phyloP scores from a whole-genome alignment of 2,888 invertebrate genomes.

The Lingula anatina region DNA sequence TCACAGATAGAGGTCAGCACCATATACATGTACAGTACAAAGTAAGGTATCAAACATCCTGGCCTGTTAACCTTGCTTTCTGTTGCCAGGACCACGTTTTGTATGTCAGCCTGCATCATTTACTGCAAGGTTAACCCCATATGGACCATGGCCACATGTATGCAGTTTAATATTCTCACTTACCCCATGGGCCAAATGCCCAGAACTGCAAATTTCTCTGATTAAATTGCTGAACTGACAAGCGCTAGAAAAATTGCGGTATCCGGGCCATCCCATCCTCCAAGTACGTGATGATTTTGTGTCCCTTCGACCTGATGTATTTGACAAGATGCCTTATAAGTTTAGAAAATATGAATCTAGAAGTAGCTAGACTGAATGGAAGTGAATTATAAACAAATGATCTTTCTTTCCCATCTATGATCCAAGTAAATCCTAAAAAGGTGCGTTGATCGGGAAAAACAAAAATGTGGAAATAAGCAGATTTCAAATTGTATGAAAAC shows the following conservation, averaged over 20 bases:
- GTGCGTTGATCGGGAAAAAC: not conserved
- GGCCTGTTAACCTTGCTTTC: no score
- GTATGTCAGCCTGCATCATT: not conserved
- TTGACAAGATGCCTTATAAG: no score
- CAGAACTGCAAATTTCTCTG: no score
- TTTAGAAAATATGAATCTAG: not conserved
- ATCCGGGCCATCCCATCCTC: no score
- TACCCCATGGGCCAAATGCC: no score
- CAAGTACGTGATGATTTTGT: no score
- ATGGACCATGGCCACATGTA: not conserved
- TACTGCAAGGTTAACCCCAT: not conserved
- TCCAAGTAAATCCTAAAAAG: conserved; percentile 7
- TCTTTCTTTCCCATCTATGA: not conserved
- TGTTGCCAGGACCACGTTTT: not conserved
- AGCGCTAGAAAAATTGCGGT: no score
- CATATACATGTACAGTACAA: not conserved
- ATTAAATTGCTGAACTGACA: no score
- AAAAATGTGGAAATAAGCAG: conserved; percentile 7
- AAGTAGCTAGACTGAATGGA: not conserved
- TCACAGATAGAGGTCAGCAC: conserved; percentile 31
- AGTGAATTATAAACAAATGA: not conserved
- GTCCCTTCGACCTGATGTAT: no score
- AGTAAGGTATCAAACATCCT: no score
- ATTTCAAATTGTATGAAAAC: conserved; percentile 6
- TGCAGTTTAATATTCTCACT: no score